Conservation (phyloP, 1,140 invertebrate genomes). For the Lepidurus apus region DNA sequence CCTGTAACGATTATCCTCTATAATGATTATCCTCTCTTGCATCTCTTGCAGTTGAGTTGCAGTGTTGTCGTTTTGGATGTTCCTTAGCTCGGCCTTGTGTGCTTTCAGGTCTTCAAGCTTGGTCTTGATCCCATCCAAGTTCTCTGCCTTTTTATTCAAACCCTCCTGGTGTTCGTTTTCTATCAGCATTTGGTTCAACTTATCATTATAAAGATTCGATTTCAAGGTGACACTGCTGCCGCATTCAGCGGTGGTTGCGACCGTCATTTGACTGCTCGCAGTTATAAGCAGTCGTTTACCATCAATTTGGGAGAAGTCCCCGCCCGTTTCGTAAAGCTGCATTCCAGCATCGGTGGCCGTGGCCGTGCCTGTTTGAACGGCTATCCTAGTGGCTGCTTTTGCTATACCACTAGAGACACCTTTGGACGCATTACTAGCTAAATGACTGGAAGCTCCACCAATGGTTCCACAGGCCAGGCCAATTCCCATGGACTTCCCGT, state of each 20-base stretch:
- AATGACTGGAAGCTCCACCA: not conserved
- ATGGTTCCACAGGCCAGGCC: not conserved
- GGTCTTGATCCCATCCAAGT: no score
- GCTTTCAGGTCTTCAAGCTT: no score
- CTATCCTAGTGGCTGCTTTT: not conserved
- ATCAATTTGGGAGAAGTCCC: no score
- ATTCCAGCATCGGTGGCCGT: slow-evolving; percentile 16
- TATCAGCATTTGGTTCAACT: not conserved
- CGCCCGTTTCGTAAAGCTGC: no score
- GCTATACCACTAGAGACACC: not conserved
- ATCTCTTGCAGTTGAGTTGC: no score
- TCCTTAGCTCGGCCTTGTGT: no score
- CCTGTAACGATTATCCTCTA: no score
- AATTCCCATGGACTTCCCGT: not conserved
- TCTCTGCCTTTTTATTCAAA: no score
- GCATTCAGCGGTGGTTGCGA: not conserved
- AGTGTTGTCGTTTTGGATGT: no score
- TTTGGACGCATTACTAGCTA: slow-evolving; percentile 3
- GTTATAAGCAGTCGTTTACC: not conserved
- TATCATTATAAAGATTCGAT: not conserved
- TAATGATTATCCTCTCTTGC: no score
- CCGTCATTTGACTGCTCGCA: not conserved
- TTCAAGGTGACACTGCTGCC: not conserved
- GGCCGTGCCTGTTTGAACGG: slow-evolving; percentile 12
- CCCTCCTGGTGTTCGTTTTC: not conserved